Conservation (phyloP, 2,113 vertebrate species). For the Parus major region DNA sequence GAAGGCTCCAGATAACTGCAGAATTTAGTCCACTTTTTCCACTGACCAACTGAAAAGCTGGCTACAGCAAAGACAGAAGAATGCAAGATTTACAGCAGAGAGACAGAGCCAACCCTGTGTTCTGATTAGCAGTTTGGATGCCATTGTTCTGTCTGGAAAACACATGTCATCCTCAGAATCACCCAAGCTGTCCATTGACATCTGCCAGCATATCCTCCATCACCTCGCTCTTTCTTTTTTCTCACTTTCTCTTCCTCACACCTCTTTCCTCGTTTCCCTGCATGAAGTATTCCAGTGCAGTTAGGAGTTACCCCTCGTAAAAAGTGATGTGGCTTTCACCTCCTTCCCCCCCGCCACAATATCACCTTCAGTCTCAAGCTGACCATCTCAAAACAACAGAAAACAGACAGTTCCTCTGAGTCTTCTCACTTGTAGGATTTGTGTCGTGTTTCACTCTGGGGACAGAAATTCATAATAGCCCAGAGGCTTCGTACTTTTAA, state of each 20-base stretch:
- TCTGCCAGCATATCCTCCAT: slow-evolving; percentile 46
- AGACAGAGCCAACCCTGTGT: background rate
- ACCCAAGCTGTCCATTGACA: slow-evolving; percentile 64
- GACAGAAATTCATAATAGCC: slow-evolving; percentile 53
- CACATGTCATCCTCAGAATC: slow-evolving; percentile 58
- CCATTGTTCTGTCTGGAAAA: slow-evolving; percentile 68
- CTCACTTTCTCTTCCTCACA: background rate
- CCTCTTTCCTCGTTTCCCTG: background rate
- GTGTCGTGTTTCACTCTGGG: background rate
- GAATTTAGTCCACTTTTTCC: background rate
- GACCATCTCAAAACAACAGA: background rate
- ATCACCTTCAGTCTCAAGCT: background rate
- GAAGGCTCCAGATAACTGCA: background rate
- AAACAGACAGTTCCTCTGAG: background rate
- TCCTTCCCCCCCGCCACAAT: background rate
- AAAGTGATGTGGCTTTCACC: background rate
- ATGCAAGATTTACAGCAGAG: background rate
- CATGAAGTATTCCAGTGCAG: background rate
- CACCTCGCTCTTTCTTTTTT: background rate
- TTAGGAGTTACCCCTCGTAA: background rate
- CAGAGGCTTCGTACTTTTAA: slow-evolving; percentile 52
- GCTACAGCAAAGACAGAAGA: slow-evolving; percentile 8
- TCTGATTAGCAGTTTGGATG: slow-evolving; percentile 67
- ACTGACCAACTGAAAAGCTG: background rate
- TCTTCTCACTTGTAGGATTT: background rate